Evolutionary conservation across 2,797 vertebrate species (phyloP).

Genomic region (Valencia hispanica): DNA sequence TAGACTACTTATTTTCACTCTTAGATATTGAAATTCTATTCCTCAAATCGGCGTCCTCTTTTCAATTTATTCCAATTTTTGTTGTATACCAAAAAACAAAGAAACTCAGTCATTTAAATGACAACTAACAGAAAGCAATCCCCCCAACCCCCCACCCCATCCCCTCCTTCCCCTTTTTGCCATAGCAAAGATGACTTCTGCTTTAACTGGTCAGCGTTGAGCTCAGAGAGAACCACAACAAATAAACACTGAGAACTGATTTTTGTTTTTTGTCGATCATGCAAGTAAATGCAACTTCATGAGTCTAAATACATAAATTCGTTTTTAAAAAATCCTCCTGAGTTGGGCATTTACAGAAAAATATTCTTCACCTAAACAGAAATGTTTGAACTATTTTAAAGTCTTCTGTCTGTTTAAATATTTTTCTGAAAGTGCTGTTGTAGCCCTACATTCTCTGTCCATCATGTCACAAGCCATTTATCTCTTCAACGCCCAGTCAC

Average conservation of each 20-base stretch:
- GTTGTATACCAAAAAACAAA: background rate
- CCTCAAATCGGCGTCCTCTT: background rate
- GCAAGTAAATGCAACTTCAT: background rate
- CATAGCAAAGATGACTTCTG: background rate
- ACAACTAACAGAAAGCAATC: background rate
- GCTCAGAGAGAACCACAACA: background rate
- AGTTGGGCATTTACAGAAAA: background rate
- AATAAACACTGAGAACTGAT: background rate
- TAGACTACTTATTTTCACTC: background rate
- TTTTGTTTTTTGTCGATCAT: background rate
- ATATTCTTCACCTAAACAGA: background rate
- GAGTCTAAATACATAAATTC: background rate
- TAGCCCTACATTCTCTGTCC: background rate
- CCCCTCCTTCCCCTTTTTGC: background rate
- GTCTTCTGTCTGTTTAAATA: background rate
- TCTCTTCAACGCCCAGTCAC: constrained; percentile 22
- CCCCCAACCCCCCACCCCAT: background rate
- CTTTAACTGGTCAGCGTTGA: background rate
- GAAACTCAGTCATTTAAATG: background rate
- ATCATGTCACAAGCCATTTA: constrained; percentile 15
- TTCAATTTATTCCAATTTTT: background rate
- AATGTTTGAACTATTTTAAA: background rate
- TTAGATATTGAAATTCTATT: background rate
- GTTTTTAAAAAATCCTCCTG: background rate
- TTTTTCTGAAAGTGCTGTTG: background rate